A percentile compares a stretch with the other conserved stretches of the same genome.
Evolutionary conservation across 2,888 invertebrate genomes (phyloP).

Genomic region (Andrena trimmerana): DNA sequence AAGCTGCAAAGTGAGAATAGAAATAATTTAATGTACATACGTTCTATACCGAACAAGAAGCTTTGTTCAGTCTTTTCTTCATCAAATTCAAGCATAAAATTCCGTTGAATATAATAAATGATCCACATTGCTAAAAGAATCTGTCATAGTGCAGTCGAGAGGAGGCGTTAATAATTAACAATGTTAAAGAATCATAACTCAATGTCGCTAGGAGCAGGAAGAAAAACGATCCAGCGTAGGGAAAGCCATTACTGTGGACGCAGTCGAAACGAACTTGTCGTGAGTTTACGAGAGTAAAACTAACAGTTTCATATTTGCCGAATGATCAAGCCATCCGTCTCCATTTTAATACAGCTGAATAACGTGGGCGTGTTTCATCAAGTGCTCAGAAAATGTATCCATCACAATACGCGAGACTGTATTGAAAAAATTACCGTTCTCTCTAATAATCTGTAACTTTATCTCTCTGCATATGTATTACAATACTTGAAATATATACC

Average conservation of each 20-base stretch:
- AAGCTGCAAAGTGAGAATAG: too few species aligned
- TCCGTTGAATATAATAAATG: neutral
- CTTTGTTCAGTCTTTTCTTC: too few species aligned
- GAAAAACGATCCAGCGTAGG: slow-evolving; percentile 40
- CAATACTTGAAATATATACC: neutral
- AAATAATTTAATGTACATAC: too few species aligned
- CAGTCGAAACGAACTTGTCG: slow-evolving; percentile 25
- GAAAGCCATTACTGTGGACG: slow-evolving; percentile 29
- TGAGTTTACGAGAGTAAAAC: slow-evolving; percentile 17
- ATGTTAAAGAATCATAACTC: slow-evolving; percentile 34
- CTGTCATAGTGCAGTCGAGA: neutral
- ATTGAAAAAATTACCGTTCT: slow-evolving; percentile 5
- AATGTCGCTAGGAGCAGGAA: slow-evolving; percentile 17
- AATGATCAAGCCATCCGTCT: neutral
- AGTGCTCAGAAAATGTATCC: neutral
- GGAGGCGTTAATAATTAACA: slow-evolving; percentile 42
- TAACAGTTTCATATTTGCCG: slow-evolving; percentile 16
- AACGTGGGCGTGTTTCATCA: neutral
- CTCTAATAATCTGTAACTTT: neutral
- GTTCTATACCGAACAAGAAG: too few species aligned
- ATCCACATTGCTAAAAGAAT: slow-evolving; percentile 6
- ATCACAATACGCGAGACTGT: too few species aligned
- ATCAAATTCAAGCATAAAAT: too few species aligned
- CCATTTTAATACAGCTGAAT: neutral
- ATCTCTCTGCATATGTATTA: neutral